Evolutionary conservation across 1,140 invertebrate genomes (phyloP), one percentile per base, ranked within the genome.

Genomic region (Drosophila kanapiae): DNA sequence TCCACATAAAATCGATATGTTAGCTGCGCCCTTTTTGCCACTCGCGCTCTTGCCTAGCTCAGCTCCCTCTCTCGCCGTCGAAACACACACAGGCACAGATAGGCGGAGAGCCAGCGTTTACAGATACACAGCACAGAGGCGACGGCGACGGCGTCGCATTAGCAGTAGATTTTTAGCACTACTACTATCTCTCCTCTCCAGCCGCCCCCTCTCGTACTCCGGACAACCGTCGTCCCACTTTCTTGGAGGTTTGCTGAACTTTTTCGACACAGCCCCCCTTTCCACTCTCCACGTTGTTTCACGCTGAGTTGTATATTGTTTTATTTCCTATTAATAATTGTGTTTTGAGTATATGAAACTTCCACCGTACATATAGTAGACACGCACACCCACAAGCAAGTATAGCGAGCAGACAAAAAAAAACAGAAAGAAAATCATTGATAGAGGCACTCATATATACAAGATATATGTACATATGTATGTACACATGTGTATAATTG

Each of bases 21-120:
- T 80, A 78, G 84, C 84, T 88, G 85, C 84, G 84, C 84, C 80
- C 85, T 88, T 90, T 87, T 81, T 72, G 77, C 63, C 68, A 80
- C 81, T 84, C 63, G 59, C 70, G 74, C 81, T 56, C 47, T 59
- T 58, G 40, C 18, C 59, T 75, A 45, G 58, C 53, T 38, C 16
- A 37, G 16, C 40, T 60, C 65, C 10, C 57, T 61, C 45, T 59
- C 35, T 56, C 53, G 7, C 31, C 11, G 6, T 23, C 18, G 4
- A 37, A 33, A 7, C 54, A 51, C 42, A 56, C 67, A 68, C 18
- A 59, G 31, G 48, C 33, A 54, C 49, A 60, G 31, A 61, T 16
- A 69, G 27, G 58, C n/a, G 56, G 29, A 51, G 62, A 54, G 43
- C 14, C 27, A 49, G 27, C 61, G 62, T 74, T 78, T 81, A 86